A percentile compares a stretch with the other conserved stretches of the same genome.
Conservation (phyloP, 2,113 vertebrate species). For the Psophia crepitans region DNA sequence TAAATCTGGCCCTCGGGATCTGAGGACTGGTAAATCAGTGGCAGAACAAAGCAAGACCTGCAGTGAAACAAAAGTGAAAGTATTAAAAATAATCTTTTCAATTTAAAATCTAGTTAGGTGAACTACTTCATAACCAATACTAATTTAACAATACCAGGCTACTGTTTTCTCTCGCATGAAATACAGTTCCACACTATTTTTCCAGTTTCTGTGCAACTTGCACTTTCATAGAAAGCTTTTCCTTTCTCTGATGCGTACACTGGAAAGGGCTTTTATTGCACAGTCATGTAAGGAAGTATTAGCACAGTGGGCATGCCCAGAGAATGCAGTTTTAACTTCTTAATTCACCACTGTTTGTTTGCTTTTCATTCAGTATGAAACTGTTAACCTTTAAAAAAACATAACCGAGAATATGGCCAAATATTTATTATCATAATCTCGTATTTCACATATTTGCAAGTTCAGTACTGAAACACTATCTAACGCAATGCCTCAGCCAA, state of each 20-base stretch:
- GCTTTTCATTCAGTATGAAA: conserved; percentile 70
- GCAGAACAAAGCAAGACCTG: not conserved
- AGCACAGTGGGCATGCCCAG: conserved; percentile 19
- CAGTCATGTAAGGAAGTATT: conserved; percentile 30
- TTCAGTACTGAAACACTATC: conserved; percentile 75
- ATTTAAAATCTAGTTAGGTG: not conserved
- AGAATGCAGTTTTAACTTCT: conserved; percentile 61
- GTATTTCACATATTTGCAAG: conserved; percentile 74
- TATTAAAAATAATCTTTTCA: not conserved
- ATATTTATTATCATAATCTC: conserved; percentile 77
- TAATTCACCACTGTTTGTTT: conserved; percentile 67
- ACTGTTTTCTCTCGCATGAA: not conserved
- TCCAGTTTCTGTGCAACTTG: not conserved
- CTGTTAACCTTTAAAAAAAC: conserved; percentile 67
- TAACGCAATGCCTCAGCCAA: conserved; percentile 39
- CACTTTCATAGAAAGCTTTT: not conserved
- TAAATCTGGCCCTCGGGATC: not conserved
- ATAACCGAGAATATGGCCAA: conserved; percentile 63
- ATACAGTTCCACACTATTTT: not conserved
- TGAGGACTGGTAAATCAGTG: not conserved
- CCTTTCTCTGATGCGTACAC: not conserved
- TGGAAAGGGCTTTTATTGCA: conserved; percentile 22
- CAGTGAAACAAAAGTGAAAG: not conserved
- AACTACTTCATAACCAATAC: not conserved
- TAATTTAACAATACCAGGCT: not conserved